Evolutionary conservation across 2,113 vertebrate species (phyloP).

Genomic region (Apeltes quadracus): DNA sequence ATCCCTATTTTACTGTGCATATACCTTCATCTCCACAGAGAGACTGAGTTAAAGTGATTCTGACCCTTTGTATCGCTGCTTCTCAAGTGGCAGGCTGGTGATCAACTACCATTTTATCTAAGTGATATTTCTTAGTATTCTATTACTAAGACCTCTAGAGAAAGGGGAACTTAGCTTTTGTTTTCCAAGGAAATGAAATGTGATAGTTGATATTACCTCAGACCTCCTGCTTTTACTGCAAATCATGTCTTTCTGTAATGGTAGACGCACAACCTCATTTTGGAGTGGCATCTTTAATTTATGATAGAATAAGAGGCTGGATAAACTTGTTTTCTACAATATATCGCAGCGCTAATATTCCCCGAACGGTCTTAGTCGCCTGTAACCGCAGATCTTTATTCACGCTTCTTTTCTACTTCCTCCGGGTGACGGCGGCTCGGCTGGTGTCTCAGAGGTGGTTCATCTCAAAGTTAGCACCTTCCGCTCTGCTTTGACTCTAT

Average conservation of each 20-base stretch:
- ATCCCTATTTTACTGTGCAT: too few relatives aligned
- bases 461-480: constrained; percentile 28
- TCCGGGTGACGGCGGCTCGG: constrained; percentile 6
- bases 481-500: constrained; percentile 18
- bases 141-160: constrained; percentile 54
- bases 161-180: not conserved
- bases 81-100: not conserved
- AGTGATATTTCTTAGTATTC: constrained; percentile 63
- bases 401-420: not conserved
- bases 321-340: not conserved
- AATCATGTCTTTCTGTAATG: not conserved
- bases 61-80: not conserved
- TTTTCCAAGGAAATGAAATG: constrained; percentile 24
- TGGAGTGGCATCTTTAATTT: constrained; percentile 9
- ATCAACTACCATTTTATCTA: constrained; percentile 24
- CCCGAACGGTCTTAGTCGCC: not conserved
- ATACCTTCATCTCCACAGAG: too few relatives aligned
- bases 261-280: not conserved
- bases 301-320: constrained; percentile 5
- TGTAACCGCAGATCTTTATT: constrained; percentile 4
- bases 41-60: not conserved
- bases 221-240: not conserved
- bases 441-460: constrained; percentile 18
- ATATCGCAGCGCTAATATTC: too few relatives aligned
- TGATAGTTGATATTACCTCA: not conserved